These are phyloP conservation scores for Erebia ligea DNA, from an alignment of 2,888 invertebrate genomes.

Conservation along the genomic window DNA sequence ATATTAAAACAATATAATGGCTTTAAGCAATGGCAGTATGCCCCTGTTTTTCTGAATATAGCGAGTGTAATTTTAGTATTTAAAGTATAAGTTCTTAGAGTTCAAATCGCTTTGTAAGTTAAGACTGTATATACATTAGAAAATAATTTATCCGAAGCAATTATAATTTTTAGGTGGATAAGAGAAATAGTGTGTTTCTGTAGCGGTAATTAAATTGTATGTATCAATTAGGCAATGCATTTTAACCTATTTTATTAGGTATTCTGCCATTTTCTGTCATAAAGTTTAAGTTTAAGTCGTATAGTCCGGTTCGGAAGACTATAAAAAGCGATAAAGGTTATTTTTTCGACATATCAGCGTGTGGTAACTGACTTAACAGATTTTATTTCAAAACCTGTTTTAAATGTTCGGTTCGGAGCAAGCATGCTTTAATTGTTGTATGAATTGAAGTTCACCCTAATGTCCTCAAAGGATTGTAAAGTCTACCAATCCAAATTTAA, in stretches of 20 bases:
- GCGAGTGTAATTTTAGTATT: too few relatives aligned
- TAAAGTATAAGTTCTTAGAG: neutral
- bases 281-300: too few relatives aligned
- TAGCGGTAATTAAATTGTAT: constrained; percentile 11
- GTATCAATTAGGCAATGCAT: neutral
- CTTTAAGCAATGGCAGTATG: too few relatives aligned
- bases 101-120: neutral
- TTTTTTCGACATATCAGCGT: neutral
- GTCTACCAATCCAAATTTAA: too few relatives aligned
- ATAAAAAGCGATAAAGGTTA: neutral
- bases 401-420: neutral
- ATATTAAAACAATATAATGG: too few relatives aligned
- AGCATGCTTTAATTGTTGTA: too few relatives aligned
- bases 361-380: neutral
- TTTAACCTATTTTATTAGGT: neutral
- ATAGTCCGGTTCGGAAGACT: neutral
- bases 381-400: constrained; percentile 1
- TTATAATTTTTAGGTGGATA: neutral
- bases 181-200: constrained; percentile 5
- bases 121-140: constrained; percentile 3
- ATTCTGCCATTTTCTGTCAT: too few relatives aligned
- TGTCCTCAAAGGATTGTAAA: too few relatives aligned
- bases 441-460: too few relatives aligned
- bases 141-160: neutral
- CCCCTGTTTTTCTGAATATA: too few relatives aligned